phyloP scores from a whole-genome alignment of 2,888 invertebrate genomes.

The Smittia sp. region DNA sequence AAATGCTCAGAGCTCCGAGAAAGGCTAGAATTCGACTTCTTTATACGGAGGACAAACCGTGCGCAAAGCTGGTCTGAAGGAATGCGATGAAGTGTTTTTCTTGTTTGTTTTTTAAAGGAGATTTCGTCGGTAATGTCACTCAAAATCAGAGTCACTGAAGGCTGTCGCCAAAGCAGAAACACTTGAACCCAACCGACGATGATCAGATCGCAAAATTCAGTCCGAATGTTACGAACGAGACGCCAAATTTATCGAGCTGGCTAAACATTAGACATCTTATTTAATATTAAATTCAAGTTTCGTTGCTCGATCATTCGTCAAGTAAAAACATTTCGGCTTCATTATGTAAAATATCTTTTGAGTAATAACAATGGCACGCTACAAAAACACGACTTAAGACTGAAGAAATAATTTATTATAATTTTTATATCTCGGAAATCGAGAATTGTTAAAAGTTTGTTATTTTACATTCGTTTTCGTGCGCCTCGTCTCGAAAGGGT shows the following conservation, averaged over 20 bases:
- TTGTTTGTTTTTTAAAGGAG: too few relatives aligned
- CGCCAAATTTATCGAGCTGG: background rate
- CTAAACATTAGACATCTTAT: conserved; percentile 1
- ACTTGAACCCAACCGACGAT: too few relatives aligned
- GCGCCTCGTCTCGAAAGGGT: background rate
- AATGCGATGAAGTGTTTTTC: too few relatives aligned
- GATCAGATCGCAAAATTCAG: too few relatives aligned
- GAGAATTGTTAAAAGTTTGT: conserved; percentile 2
- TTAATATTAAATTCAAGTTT: background rate
- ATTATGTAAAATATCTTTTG: conserved; percentile 22
- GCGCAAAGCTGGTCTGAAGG: too few relatives aligned
- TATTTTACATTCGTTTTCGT: background rate
- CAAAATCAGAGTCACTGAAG: too few relatives aligned
- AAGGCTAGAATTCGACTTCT: background rate
- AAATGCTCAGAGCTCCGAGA: background rate
- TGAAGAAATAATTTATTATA: conserved; percentile 19
- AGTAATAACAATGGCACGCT: conserved; percentile 23
- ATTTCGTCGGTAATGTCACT: too few relatives aligned
- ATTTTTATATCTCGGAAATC: conserved; percentile 10
- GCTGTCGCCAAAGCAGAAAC: too few relatives aligned
- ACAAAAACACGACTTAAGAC: conserved; percentile 17
- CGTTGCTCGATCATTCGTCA: conserved; percentile 6
- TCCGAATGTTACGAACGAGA: background rate
- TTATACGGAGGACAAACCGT: too few relatives aligned
- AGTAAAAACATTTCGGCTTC: conserved; percentile 1